Evolutionary conservation across 2,797 vertebrate genomes (phyloP), one percentile per base, ranked within the genome.

Genomic region (Enteromius anoplus): DNA sequence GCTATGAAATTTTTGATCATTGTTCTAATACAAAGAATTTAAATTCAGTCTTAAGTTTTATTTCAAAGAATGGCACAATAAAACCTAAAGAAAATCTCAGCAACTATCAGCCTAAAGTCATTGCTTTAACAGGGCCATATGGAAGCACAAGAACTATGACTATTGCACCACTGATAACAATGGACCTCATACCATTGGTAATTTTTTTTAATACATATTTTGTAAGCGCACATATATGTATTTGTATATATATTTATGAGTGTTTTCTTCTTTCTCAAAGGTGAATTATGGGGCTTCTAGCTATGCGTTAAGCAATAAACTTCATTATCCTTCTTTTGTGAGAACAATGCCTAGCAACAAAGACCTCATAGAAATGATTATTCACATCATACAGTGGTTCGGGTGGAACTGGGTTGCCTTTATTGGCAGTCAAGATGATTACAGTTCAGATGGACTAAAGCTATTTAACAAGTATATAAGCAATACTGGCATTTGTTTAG

Each of bases 331-430:
- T 0, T 96, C 96, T 0, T 97, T 97, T 82, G 79, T 97, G 12
- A 91, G 92, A 73, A 96, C 95, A 4, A 89, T 94, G 10, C 93
- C 94, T 82, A 92, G 93, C 0, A 95, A 95, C 80, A 84, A 86
- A 85, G 53, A 93, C 40, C 88, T 94, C 10, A 93, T 95, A 21
- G 86, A 94, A 23, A 90, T 92, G 29, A 92, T 96, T 9, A 80
- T 94, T 70, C 85, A 51, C 29, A 90, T 97, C 75, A 73, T 96
- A 53, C 78, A 78, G 83, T 86, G 69, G 14, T 97, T 96, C 0
- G 15, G 88, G 0, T 97, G 96, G 96, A 91, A 86, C 0, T 97
- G 96, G 96, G 91, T 97, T 3, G 94, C 93, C 0, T 89, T 96
- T 69, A 86, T 97, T 4, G 88, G 93, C 85, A 94, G 92, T 0